phyloP scores from a whole-genome alignment of 92 coral and sea anemone species.

The Siderastrea siderea region DNA sequence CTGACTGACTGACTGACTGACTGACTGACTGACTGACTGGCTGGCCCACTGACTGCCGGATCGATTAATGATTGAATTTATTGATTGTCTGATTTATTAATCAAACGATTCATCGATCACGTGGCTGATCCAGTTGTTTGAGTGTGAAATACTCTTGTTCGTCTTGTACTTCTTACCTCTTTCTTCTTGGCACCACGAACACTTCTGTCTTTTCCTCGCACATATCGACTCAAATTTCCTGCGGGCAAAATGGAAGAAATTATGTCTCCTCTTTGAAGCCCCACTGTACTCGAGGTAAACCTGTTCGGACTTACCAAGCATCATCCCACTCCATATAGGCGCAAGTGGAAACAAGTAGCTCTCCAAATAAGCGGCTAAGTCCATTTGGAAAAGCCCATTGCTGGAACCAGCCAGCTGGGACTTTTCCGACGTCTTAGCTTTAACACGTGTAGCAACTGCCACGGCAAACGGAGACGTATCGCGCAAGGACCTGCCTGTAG shows the following conservation, averaged over 20 bases:
- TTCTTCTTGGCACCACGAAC: not conserved
- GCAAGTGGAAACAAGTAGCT: not conserved
- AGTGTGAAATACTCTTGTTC: too few relatives aligned
- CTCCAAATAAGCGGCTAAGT: not conserved
- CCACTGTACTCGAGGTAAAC: not conserved
- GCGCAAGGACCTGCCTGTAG: not conserved
- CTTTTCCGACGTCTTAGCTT: not conserved
- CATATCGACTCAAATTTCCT: not conserved
- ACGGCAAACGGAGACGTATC: not conserved
- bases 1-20: too few relatives aligned
- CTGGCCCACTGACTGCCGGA: too few relatives aligned
- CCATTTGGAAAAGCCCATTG: not conserved
- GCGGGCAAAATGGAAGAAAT: not conserved
- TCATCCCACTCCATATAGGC: conserved; percentile 2
- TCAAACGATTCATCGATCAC: too few relatives aligned
- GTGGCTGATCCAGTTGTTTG: too few relatives aligned
- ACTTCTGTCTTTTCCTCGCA: not conserved
- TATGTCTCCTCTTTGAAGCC: not conserved
- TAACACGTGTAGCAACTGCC: not conserved
- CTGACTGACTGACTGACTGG: too few relatives aligned
- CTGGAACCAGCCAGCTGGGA: too few relatives aligned
- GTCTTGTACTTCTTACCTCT: not conserved
- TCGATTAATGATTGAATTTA: too few relatives aligned
- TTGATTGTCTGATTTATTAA: too few relatives aligned
- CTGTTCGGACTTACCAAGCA: not conserved